phyloP scores from a whole-genome alignment of 2,888 invertebrate genomes.

The Oasisia sp. region DNA sequence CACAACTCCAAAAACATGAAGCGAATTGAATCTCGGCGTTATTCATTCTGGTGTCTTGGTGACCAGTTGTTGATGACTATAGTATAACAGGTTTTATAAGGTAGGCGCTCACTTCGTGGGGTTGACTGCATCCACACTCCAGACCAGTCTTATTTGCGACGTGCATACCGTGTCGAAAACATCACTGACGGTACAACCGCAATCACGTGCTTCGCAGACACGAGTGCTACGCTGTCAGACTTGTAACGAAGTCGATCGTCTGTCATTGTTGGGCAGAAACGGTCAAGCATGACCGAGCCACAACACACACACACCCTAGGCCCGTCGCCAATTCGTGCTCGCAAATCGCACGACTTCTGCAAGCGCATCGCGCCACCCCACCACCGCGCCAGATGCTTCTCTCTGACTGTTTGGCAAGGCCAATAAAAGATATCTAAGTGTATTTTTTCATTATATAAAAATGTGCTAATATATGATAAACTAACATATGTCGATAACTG shows the following conservation, averaged over 20 bases:
- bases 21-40: not conserved
- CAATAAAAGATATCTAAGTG: not conserved
- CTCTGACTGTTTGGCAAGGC: not conserved
- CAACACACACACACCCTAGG: not conserved
- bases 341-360: not conserved
- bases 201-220: not conserved
- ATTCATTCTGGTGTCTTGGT: not conserved
- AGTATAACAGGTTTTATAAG: not conserved
- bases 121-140: not conserved
- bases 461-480: not conserved
- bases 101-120: not conserved
- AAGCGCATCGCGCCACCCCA: not conserved
- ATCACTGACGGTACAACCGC: not conserved
- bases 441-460: not conserved
- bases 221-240: slow-evolving; percentile 1
- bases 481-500: not conserved
- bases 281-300: slow-evolving; percentile 9
- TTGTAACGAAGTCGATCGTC: not conserved
- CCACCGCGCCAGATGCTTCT: slow-evolving; percentile 10
- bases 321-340: not conserved
- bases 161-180: slow-evolving; percentile 5
- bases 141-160: not conserved
- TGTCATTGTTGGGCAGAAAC: slow-evolving; percentile 9
- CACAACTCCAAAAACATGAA: not conserved
- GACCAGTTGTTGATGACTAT: not conserved